A percentile compares a stretch with the other conserved stretches of the same genome.
These are phyloP conservation scores for Pongo abelii DNA, from an alignment of 2,113 vertebrate species.

Conservation along the genomic window DNA sequence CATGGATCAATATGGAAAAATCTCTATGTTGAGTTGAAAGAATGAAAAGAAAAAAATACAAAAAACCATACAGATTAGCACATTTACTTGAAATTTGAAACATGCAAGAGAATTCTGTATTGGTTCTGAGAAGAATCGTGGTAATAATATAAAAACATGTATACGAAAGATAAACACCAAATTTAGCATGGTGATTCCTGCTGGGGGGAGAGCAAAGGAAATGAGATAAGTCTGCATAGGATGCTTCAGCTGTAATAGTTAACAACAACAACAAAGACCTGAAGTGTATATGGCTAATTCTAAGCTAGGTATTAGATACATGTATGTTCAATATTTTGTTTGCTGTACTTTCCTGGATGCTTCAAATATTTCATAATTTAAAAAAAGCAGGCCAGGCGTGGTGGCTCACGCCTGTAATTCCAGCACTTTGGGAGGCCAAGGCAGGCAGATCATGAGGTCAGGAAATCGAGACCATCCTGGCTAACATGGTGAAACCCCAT, in stretches of 20 bases:
- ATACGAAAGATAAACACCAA: neutral
- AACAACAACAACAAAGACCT: neutral
- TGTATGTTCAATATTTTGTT: neutral
- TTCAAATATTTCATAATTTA: conserved; percentile 8
- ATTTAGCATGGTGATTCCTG: neutral
- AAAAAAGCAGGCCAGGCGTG: neutral
- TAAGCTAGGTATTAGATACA: neutral
- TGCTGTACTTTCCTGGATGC: neutral
- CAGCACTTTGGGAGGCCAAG: too few relatives aligned
- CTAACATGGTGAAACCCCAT: too few relatives aligned
- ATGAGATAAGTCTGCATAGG: neutral
- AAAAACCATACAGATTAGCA: neutral
- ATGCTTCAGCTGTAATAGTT: neutral
- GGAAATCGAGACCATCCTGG: too few relatives aligned
- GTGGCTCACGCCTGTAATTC: too few relatives aligned
- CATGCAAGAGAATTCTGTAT: neutral
- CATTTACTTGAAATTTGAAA: conserved; percentile 46
- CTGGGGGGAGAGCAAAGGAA: neutral
- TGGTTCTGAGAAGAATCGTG: neutral
- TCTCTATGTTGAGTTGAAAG: neutral
- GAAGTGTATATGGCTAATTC: neutral
- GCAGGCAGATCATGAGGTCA: too few relatives aligned
- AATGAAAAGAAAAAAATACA: neutral
- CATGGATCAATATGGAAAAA: neutral
- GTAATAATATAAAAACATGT: neutral